These are phyloP conservation scores for Augochlora pura DNA, from an alignment of 1,140 invertebrate species.

Conservation along the genomic window DNA sequence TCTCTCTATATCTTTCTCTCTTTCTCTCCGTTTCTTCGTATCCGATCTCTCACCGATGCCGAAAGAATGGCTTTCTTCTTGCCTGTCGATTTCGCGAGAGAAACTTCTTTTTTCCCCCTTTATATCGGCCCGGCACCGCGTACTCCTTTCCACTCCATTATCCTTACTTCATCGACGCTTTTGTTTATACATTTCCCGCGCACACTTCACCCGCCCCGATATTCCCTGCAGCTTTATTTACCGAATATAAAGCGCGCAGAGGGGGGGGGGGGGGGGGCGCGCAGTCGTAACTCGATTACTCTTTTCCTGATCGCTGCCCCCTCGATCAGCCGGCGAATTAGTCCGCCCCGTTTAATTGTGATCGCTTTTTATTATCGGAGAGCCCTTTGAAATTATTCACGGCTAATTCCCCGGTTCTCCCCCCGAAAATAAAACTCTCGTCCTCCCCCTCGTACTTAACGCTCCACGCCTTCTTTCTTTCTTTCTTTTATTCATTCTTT, in stretches of 20 bases:
- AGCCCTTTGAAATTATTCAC: slow-evolving; percentile 39
- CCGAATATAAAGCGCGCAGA: neutral
- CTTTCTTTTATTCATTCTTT: too few relatives aligned
- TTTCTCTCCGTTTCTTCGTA: neutral
- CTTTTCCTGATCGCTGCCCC: neutral
- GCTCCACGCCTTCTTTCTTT: too few relatives aligned
- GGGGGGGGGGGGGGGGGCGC: too few relatives aligned
- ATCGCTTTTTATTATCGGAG: slow-evolving; percentile 34
- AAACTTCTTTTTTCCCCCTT: slow-evolving; percentile 15
- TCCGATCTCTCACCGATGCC: slow-evolving; percentile 4
- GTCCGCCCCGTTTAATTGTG: slow-evolving; percentile 25
- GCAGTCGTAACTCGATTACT: neutral
- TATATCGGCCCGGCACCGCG: neutral
- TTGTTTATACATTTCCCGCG: slow-evolving; percentile 9
- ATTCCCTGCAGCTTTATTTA: neutral
- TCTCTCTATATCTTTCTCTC: too few relatives aligned
- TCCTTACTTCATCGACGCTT: slow-evolving; percentile 21
- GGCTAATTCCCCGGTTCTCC: slow-evolving; percentile 11
- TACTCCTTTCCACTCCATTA: slow-evolving; percentile 2
- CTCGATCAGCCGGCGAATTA: slow-evolving; percentile 10
- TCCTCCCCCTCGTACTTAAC: neutral
- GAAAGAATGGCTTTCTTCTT: slow-evolving; percentile 34
- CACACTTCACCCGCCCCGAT: neutral
- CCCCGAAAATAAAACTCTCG: slow-evolving; percentile 10
- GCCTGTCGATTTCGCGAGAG: slow-evolving; percentile 25